Evolutionary conservation across 2,113 vertebrate genomes (phyloP).

Genomic region (Lynx canadensis): DNA sequence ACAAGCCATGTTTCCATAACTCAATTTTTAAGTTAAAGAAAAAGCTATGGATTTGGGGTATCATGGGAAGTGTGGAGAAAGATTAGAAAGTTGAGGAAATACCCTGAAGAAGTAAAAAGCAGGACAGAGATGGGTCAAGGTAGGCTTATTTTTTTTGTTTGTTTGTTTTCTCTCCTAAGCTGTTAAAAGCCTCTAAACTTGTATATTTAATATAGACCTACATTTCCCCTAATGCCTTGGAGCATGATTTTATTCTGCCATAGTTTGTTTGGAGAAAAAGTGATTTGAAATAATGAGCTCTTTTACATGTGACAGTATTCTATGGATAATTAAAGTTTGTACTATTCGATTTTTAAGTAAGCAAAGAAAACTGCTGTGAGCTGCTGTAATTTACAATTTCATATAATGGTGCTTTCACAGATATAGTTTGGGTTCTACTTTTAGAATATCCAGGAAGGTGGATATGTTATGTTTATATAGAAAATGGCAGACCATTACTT

Average conservation of each 20-base stretch:
- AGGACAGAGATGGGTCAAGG: neutral
- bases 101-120: neutral
- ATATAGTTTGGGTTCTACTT: neutral
- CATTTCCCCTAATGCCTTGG: neutral
- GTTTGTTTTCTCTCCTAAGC: neutral
- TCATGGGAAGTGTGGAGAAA: rapidly evolving
- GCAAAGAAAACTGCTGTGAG: neutral
- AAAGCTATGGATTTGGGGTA: neutral
- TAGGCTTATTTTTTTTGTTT: neutral
- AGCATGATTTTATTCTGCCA: neutral
- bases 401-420: neutral
- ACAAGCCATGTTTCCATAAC: neutral
- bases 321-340: neutral
- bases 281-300: neutral
- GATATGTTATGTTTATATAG: neutral
- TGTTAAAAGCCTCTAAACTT: neutral
- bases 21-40: neutral
- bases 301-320: neutral
- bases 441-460: neutral
- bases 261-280: neutral
- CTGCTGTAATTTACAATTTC: neutral
- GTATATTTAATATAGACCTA: neutral
- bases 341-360: neutral
- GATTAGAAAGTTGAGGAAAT: neutral
- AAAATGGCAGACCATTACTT: neutral